A percentile compares a stretch with the other conserved stretches of the same genome.
These are phyloP conservation scores for Limenitis camilla DNA, from an alignment of 2,888 invertebrate species.

Conservation along the genomic window DNA sequence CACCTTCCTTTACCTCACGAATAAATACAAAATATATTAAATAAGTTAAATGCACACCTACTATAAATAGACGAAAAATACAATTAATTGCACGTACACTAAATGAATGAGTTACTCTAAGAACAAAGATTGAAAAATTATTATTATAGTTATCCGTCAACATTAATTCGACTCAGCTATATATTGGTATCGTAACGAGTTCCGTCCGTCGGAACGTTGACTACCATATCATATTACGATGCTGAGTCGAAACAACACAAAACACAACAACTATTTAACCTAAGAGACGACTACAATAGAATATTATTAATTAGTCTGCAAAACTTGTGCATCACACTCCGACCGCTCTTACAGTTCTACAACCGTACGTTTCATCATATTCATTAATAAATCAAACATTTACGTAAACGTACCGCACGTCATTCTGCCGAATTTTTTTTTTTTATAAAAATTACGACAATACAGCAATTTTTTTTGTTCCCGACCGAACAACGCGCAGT, in stretches of 20 bases:
- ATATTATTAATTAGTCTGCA: conserved; percentile 44
- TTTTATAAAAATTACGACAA: background rate
- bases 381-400: conserved; percentile 41
- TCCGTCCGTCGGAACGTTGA: conserved; percentile 30
- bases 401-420: conserved; percentile 17
- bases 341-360: conserved; percentile 33
- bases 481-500: conserved; percentile 24
- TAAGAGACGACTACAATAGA: conserved; percentile 47
- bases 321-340: conserved; percentile 58
- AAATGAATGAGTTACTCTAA: conserved; percentile 61
- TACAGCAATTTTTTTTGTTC: conserved; percentile 2
- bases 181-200: conserved; percentile 23
- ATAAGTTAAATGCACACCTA: conserved; percentile 61
- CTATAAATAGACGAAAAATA: conserved; percentile 53
- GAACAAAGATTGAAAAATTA: conserved; percentile 55
- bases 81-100: conserved; percentile 67
- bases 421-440: conserved; percentile 6
- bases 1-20: conserved; percentile 26
- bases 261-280: conserved; percentile 67
- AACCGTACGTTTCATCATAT: conserved; percentile 38
- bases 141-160: conserved; percentile 42
- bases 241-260: conserved; percentile 58
- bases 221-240: conserved; percentile 40
- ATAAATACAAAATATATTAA: conserved; percentile 41
- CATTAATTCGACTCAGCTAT: conserved; percentile 43